Base-by-base conservation (phyloP, 2,797 vertebrate genomes). In the Myoxocephalus aenaeus region DNA sequence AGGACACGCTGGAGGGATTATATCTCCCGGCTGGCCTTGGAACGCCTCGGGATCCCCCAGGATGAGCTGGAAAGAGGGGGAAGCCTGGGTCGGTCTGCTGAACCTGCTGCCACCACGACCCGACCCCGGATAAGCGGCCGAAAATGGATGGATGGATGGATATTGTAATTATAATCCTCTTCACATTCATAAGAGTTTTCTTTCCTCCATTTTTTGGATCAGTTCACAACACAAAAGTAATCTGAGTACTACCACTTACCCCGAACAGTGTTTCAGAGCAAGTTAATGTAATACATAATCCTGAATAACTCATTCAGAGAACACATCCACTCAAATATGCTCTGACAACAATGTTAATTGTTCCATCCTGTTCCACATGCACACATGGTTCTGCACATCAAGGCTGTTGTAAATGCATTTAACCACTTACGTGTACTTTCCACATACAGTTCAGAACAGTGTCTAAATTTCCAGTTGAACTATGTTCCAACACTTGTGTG, bases 271-370 rank as follows among this genome's bases (percentile, higher is more conserved):
- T 10, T 68, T 68, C n/a, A 53, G 38, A 66, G 58, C 25, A 58
- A 7, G 51, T 69, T 69, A 54, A 22, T 57, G 63, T 68, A 64
- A 73, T 64, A 25, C 56, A 79, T 70, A 22, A 56, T 66, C n/a
- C 46, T 29, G 27, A 77, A 50, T 44, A 57, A 71, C 27, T 73
- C 63, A 74, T 57, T 32, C 13, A 61, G 51, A 75, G 70, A 61
- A 32, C 64, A 65, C 22, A 68, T 59, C 6, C 12, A 9, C 73
- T 57, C 10, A 56, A 71, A 75, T 46, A 25, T 36, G 9, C 15
- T 63, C 50, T 25, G 44, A 61, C 54, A 66, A 63, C 50, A 77
- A 58, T 50, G 50, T 14, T 56, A 36, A 73, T 44, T 51, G 29
- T 73, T 65, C 8, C 3, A 32, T 50, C 22, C 29, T 65, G 53